phyloP scores from a whole-genome alignment of 2,888 invertebrate species.

The Drosophila sordidula region DNA sequence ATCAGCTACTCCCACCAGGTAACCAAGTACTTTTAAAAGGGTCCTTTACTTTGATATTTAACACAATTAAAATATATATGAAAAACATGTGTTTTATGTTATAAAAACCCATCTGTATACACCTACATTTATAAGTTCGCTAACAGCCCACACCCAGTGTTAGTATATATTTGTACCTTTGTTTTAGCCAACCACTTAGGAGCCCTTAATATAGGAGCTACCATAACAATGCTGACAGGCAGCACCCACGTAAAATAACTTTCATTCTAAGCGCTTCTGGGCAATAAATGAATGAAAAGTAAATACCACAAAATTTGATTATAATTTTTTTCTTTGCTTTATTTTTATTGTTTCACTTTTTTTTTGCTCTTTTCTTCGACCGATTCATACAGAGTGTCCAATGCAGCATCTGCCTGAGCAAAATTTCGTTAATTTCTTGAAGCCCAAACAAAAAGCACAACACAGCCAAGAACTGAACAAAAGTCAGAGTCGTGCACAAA shows the following conservation, averaged over 20 bases:
- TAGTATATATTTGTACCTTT: not conserved
- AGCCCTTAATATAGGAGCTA: not conserved
- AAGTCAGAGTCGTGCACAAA: constrained; percentile 34
- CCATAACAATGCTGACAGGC: constrained; percentile 3
- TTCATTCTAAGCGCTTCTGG: constrained; percentile 10
- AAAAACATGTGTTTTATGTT: not conserved
- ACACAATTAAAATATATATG: not conserved
- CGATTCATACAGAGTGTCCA: constrained; percentile 6
- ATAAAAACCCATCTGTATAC: not conserved
- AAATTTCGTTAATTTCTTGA: constrained; percentile 15
- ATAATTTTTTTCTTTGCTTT: constrained; percentile 23
- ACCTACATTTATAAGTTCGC: not conserved
- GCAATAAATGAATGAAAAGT: constrained; percentile 48
- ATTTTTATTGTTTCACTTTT: constrained; percentile 2
- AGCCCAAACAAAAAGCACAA: constrained; percentile 15
- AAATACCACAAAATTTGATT: constrained; percentile 57
- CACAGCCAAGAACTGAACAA: constrained; percentile 23
- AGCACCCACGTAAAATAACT: constrained; percentile 16
- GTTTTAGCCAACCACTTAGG: not conserved
- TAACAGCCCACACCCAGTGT: constrained; percentile 9
- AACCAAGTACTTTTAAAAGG: not conserved
- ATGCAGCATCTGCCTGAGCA: constrained; percentile 16
- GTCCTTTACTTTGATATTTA: not conserved
- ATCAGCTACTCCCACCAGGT: no score
- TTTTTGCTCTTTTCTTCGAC: not conserved